A percentile compares a stretch with the other conserved stretches of the same genome.
phyloP scores from a whole-genome alignment of 1,140 invertebrate species.

The Hormaphis cornu region DNA sequence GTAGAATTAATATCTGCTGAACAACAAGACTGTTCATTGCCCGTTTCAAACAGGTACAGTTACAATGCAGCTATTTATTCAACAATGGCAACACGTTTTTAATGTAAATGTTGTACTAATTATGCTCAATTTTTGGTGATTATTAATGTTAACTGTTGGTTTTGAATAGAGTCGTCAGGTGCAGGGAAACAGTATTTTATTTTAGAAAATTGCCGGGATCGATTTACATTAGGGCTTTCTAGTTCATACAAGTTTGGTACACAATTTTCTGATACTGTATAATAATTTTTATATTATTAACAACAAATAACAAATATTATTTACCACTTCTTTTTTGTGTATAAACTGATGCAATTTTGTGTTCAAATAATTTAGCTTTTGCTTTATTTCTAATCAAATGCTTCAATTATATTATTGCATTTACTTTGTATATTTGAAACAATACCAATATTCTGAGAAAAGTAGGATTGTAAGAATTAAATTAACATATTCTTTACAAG shows the following conservation, averaged over 20 bases:
- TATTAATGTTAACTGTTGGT: conserved; percentile 17
- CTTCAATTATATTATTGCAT: background rate
- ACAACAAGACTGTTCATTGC: conserved; percentile 16
- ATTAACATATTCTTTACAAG: too few relatives aligned
- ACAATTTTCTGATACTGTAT: conserved; percentile 1
- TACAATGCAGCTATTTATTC: conserved; percentile 39
- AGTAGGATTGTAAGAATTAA: too few relatives aligned
- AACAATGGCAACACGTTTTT: conserved; percentile 14
- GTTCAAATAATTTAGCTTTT: conserved; percentile 4
- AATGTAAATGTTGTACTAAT: background rate
- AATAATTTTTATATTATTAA: background rate
- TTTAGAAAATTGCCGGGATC: conserved; percentile 15
- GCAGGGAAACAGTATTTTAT: conserved; percentile 14
- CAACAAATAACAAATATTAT: conserved; percentile 15
- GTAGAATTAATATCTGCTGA: conserved; percentile 25
- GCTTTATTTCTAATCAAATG: background rate
- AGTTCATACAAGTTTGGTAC: conserved; percentile 15
- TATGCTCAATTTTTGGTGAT: conserved; percentile 1
- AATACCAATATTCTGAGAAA: too few relatives aligned
- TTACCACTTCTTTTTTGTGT: background rate
- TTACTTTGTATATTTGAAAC: too few relatives aligned
- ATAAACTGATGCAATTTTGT: background rate
- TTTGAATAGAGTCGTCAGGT: conserved; percentile 15
- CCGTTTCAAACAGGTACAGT: conserved; percentile 39
- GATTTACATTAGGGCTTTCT: conserved; percentile 9